Conservation (phyloP, 2,797 vertebrate genomes). For the Thalassophryne amazonica region DNA sequence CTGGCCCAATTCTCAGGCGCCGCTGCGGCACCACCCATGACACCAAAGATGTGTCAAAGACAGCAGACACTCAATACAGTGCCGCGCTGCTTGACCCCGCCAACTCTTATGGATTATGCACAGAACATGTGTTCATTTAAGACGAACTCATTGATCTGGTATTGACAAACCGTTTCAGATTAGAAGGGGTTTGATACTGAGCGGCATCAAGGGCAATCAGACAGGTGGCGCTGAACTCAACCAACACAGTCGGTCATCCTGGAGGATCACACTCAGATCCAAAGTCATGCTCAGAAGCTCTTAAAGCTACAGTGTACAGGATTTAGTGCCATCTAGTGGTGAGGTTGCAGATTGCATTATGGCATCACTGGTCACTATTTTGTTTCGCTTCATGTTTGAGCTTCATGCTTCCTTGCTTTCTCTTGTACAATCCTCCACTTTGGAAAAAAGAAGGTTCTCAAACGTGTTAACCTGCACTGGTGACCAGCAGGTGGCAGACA, state of each 20-base stretch:
- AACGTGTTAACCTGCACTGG: too few relatives aligned
- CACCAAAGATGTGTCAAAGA: conserved; percentile 76
- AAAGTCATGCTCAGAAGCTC: too few relatives aligned
- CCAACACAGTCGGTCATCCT: conserved; percentile 35
- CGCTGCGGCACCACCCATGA: conserved; percentile 70
- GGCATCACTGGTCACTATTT: too few relatives aligned
- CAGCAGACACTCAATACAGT: conserved; percentile 69
- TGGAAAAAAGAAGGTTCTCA: too few relatives aligned
- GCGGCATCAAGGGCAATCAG: conserved; percentile 69
- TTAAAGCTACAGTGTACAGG: too few relatives aligned
- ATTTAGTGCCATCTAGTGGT: too few relatives aligned
- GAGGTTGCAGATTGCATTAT: too few relatives aligned
- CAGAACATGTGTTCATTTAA: conserved; percentile 54
- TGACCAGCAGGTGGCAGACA: too few relatives aligned
- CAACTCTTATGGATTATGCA: conserved; percentile 60
- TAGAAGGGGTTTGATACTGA: conserved; percentile 57
- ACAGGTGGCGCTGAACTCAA: conserved; percentile 37
- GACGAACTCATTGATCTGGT: conserved; percentile 71
- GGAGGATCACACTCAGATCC: too few relatives aligned
- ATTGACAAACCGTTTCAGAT: conserved; percentile 72
- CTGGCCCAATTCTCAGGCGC: conserved; percentile 65
- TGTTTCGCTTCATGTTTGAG: too few relatives aligned
- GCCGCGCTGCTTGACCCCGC: conserved; percentile 25
- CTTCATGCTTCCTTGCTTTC: too few relatives aligned
- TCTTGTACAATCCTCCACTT: too few relatives aligned